phyloP scores from a whole-genome alignment of 1,140 invertebrate genomes.

The Drosophila lowei region DNA sequence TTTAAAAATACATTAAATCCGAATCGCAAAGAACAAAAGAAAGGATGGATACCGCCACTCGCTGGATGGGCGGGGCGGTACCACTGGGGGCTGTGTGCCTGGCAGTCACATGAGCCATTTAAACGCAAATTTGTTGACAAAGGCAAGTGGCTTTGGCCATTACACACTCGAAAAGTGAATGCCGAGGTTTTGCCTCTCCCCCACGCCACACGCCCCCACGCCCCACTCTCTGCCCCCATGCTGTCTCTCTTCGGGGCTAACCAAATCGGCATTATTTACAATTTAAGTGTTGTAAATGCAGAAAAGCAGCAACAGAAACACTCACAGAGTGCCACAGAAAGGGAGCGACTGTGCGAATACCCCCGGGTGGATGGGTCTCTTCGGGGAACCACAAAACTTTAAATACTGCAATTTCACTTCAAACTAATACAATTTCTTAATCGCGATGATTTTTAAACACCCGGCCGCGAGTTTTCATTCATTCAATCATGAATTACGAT shows the following conservation, averaged over 20 bases:
- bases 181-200: slow-evolving; percentile 11
- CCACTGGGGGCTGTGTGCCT: too few relatives aligned
- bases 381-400: too few relatives aligned
- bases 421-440: too few relatives aligned
- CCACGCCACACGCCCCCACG: neutral
- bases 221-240: neutral
- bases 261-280: slow-evolving; percentile 74
- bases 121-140: slow-evolving; percentile 80
- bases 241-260: slow-evolving; percentile 25
- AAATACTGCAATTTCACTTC: too few relatives aligned
- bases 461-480: too few relatives aligned
- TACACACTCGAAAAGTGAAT: slow-evolving; percentile 56
- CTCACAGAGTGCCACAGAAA: slow-evolving; percentile 13
- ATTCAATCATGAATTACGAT: too few relatives aligned
- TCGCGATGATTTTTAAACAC: too few relatives aligned
- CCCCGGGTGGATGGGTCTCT: too few relatives aligned
- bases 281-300: slow-evolving; percentile 79
- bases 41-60: slow-evolving; percentile 17
- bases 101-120: slow-evolving; percentile 57
- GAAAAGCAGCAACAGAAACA: slow-evolving; percentile 41
- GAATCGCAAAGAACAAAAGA: slow-evolving; percentile 45
- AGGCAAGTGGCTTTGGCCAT: slow-evolving; percentile 79
- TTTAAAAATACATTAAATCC: slow-evolving; percentile 76
- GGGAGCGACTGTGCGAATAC: too few relatives aligned
- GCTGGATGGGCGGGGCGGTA: slow-evolving; percentile 13